Percentiles rank a stretch among this genome's conserved stretches.
Conservation (phyloP, 2,797 vertebrate species). For the Anguilla obscura region DNA sequence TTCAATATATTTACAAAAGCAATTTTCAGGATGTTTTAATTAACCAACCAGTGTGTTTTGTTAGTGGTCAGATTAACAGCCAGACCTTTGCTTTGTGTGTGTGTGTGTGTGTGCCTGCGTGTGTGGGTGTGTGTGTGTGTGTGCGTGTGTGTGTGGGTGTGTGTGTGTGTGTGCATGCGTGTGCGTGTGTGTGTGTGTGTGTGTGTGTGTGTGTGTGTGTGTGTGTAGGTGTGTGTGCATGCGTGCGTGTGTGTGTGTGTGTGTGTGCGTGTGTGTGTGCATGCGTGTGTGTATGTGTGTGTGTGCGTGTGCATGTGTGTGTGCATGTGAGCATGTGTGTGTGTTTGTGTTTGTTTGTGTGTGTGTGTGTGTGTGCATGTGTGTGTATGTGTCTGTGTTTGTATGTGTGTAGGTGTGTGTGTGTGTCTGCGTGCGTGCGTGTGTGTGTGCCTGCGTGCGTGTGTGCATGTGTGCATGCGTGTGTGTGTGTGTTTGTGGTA, state of each 20-base stretch:
- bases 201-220: constrained; percentile 28
- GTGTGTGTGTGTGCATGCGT: neutral
- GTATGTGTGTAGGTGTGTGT: too few relatives aligned
- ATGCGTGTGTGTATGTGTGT: constrained; percentile 12
- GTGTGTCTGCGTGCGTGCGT: neutral
- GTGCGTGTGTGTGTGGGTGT: neutral
- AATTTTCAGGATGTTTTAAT: neutral
- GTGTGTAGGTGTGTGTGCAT: constrained; percentile 27
- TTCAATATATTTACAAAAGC: neutral
- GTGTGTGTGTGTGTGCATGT: too few relatives aligned
- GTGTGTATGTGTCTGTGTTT: too few relatives aligned
- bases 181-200: constrained; percentile 25
- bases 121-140: constrained; percentile 12
- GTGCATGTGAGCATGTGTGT: neutral
- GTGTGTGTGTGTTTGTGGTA: constrained; percentile 22
- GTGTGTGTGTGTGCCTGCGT: constrained; percentile 16
- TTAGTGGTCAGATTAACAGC: neutral
- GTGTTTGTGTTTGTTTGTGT: constrained; percentile 30
- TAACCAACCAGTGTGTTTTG: neutral
- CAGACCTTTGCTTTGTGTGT: constrained; percentile 4
- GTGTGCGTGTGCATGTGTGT: neutral
- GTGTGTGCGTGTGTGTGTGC: constrained; percentile 25
- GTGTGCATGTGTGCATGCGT: constrained; percentile 26
- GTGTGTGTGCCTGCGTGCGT: constrained; percentile 24
- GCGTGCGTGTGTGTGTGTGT: constrained; percentile 25